These are phyloP conservation scores for Fulmarus glacialis DNA, from an alignment of 2,113 vertebrate genomes.

Conservation along the genomic window DNA sequence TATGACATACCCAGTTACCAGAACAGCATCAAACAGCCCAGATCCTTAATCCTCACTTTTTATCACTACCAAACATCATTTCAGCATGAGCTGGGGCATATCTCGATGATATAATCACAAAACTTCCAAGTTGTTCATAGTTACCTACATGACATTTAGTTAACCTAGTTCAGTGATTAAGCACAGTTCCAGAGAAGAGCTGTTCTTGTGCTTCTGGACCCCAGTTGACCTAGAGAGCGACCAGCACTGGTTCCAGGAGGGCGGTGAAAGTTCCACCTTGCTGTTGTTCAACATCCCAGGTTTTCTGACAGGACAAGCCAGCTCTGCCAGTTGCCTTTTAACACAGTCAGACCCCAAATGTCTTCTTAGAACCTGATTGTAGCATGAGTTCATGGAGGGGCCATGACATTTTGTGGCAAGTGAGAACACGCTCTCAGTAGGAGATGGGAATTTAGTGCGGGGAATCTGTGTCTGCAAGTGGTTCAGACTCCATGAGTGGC, in stretches of 20 bases:
- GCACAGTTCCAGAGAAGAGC: background rate
- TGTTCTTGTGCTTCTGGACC: background rate
- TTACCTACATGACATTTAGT: background rate
- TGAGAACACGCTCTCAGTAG: background rate
- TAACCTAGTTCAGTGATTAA: background rate
- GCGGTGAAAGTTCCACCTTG: background rate
- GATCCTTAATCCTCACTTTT: background rate
- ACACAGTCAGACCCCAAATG: background rate
- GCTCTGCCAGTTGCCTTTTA: background rate
- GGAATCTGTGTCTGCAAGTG: background rate
- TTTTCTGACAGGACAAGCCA: background rate
- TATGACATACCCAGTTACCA: background rate
- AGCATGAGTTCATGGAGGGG: background rate
- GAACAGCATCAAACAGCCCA: background rate
- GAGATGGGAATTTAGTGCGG: background rate
- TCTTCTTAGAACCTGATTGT: background rate
- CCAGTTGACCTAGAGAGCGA: accelerated
- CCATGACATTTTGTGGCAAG: background rate
- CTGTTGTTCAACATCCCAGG: background rate
- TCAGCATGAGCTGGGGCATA: background rate
- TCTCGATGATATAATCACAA: background rate
- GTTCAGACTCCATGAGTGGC: background rate
- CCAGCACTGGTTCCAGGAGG: background rate
- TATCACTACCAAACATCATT: background rate
- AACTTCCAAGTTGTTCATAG: background rate